Percentiles rank a stretch among this genome's conserved stretches.
Evolutionary conservation across 2,888 invertebrate species (phyloP).

Genomic region (Torymus auratus): DNA sequence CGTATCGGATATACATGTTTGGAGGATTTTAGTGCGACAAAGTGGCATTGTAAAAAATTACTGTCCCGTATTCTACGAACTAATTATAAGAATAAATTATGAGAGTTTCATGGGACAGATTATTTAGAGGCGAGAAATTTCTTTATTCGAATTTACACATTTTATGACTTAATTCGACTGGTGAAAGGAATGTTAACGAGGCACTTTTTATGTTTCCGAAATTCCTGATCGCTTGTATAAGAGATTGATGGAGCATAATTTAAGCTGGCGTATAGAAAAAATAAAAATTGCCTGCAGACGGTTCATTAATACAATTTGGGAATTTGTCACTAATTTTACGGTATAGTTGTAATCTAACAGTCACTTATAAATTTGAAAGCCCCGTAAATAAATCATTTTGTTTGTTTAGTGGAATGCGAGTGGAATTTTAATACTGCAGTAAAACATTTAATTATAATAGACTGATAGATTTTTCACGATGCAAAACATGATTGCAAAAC

Average conservation of each 20-base stretch:
- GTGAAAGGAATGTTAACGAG: slow-evolving; percentile 50
- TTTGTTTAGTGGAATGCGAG: no score
- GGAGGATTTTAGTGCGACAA: background rate
- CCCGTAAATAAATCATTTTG: no score
- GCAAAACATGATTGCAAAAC: no score
- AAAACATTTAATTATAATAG: no score
- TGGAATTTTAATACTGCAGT: no score
- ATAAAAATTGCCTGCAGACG: no score
- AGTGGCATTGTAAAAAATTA: background rate
- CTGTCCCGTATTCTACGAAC: background rate
- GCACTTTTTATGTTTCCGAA: background rate
- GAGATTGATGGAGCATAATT: background rate
- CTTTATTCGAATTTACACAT: slow-evolving; percentile 39
- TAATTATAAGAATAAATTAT: slow-evolving; percentile 17
- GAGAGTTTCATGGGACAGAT: slow-evolving; percentile 23
- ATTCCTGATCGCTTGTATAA: background rate
- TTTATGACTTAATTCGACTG: slow-evolving; percentile 48
- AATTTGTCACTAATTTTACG: no score
- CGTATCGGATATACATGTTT: background rate
- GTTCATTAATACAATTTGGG: no score
- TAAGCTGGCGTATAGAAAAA: background rate
- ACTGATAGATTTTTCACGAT: no score
- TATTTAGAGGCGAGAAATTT: slow-evolving; percentile 16
- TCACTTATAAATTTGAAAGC: no score
- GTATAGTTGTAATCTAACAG: no score